A percentile compares a stretch with the other conserved stretches of the same genome.
Conservation (phyloP, 2,888 invertebrate genomes). For the Eustalomyia histrio region DNA sequence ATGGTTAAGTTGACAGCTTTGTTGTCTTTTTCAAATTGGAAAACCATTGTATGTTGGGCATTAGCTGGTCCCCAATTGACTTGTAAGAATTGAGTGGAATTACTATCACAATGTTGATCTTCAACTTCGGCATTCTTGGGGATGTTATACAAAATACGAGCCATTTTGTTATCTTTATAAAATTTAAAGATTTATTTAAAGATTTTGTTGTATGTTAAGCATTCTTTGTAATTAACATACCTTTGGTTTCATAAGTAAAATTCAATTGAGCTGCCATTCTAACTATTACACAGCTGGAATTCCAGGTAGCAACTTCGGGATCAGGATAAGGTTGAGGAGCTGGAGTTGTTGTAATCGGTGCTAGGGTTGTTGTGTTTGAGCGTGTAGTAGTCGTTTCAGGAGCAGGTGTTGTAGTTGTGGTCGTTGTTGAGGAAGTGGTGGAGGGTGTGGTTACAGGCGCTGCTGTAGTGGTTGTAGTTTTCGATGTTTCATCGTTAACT, state of each 20-base stretch:
- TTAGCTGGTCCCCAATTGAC: constrained; percentile 71
- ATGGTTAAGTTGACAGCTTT: constrained; percentile 74
- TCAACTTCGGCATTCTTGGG: constrained; percentile 78
- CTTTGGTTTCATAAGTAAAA: constrained; percentile 79
- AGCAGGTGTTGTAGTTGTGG: constrained; percentile 76
- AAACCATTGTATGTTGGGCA: constrained; percentile 72
- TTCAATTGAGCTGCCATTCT: constrained; percentile 85
- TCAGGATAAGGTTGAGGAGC: constrained; percentile 76
- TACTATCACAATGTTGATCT: constrained; percentile 78
- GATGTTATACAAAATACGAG: constrained; percentile 77
- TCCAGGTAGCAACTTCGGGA: constrained; percentile 81
- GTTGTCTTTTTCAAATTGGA: constrained; percentile 79
- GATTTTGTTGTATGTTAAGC: not conserved
- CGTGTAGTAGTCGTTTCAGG: constrained; percentile 76
- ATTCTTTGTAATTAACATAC: constrained; percentile 63
- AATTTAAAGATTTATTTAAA: constrained; percentile 1
- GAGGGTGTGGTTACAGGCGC: constrained; percentile 29
- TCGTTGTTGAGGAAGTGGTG: constrained; percentile 67
- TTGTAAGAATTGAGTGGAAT: constrained; percentile 79
- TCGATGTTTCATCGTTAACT: constrained; percentile 42
- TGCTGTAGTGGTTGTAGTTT: not conserved
- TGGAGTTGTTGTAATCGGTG: constrained; percentile 73
- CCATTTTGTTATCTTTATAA: constrained; percentile 73
- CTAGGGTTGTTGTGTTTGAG: constrained; percentile 70
- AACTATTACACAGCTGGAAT: constrained; percentile 83